Base-by-base conservation (phyloP, 1,140 invertebrate species). In the Heliconius hermathena region DNA sequence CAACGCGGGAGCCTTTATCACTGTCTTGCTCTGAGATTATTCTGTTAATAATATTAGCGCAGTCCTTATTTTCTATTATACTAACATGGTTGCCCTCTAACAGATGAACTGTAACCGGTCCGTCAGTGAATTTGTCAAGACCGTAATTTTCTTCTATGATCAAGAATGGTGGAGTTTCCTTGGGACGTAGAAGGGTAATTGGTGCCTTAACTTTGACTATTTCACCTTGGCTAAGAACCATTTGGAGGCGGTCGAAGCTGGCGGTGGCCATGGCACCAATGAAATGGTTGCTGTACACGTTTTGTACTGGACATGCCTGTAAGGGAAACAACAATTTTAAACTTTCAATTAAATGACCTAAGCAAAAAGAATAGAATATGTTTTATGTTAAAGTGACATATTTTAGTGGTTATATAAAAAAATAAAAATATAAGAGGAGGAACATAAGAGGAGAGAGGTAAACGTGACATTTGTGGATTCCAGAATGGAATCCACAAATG, bases 61-160 rank as follows among this genome's bases (percentile, higher is more conserved):
- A 88, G 84, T 96, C 96, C 33, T 94, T 91, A 86, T 96, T 96
- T 33, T 97, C 96, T 78, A 97, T 85, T 84, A 97, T 97, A 18
- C 95, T 96, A 0, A 95, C 87, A 84, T 97, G 97, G 89, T 97
- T 97, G n/a, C 97, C 97, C 84, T 96, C 96, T 46, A 97, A 93
- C 60, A 95, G 95, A 96, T 95, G 95, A 0, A 96, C 90, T 2
- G 92, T 93, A 0, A 96, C 94, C 5, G 93, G 90, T 2, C 91
- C 87, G 52, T 95, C 93, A 6, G 95, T 95, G 77, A 95, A 88
- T 81, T 95, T 93, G 0, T 95, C 94, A 0, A 97, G 88, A 52
- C 96, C 96, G 88, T 97, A 97, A 85, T 97, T 96, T 49, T 96
- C 95, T 36, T 96, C 94, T 8, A 95, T 82, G 1, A 94, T 88